Base-by-base conservation (phyloP, 37 sponge, comb jelly and placozoan genomes). In the Amphimedon queenslandica region DNA sequence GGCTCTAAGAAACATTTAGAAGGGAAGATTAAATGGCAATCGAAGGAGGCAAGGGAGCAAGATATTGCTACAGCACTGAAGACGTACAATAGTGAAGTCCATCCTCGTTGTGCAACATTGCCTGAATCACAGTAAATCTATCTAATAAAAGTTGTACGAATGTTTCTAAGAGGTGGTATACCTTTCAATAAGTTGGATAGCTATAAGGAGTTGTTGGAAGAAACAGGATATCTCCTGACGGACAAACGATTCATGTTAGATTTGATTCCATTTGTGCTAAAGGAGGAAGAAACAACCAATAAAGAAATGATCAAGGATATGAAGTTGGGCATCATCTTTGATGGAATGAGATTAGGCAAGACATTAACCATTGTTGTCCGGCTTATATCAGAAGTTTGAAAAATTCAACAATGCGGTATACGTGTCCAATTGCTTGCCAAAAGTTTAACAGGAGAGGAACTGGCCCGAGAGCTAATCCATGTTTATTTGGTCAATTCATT, bases 61-160 rank as follows among this genome's bases (percentile, higher is more conserved):
- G 70, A 69, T 39, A 69, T 69, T 27, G 70, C 70, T 40, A 25
- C 34, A 35, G 42, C 70, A 24, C 40, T 69, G 23, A 37, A 69
- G 27, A 42, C n/a, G 18, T 69, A 37, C 40, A 40, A 69, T 69
- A 29, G 25, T 39, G 24, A 25, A 37, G 41, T 29, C 42, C 70
- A 69, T 40, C 40, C 10, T 27, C 29, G 25, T 37, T 39, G 42
- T 69, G 42, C 34, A 40, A 69, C 42, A 21, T 25, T 69, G 40
- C 70, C 70, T 41, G 29, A 69, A 8, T 4, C 2, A 29, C 70
- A 69, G 27, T 42, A 16, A 40, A 25, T 69, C 18, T 69, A 69
- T 40, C 8, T 37, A 37, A 40, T 69, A 35, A 69, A 69, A 42
- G 70, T 69, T 20, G 43, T 69, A 27, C 27, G 41, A 37, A 40